phyloP scores from a whole-genome alignment of 2,797 vertebrate genomes.

The Falco berigora region DNA sequence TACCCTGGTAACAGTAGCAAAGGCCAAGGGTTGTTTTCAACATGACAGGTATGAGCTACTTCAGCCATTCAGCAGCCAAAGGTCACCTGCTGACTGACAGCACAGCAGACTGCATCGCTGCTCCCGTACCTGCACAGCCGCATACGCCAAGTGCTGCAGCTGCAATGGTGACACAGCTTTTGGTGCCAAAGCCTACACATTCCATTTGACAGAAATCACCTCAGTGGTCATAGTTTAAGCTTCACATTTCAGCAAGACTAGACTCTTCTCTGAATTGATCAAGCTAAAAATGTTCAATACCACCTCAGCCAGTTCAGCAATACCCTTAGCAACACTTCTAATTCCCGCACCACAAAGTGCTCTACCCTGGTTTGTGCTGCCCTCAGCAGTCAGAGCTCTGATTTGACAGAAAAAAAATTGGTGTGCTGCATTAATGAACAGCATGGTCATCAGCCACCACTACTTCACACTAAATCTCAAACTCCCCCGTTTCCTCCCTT shows the following conservation, averaged over 20 bases:
- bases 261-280: neutral
- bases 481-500: fast-evolving
- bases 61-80: conserved; percentile 13
- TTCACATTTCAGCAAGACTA: neutral
- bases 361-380: neutral
- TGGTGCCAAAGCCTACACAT: neutral
- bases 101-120: neutral
- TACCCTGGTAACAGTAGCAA: neutral
- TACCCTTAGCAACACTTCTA: neutral
- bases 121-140: neutral
- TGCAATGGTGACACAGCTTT: neutral
- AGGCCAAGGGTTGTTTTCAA: neutral
- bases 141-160: neutral
- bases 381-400: conserved; percentile 7
- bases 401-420: neutral
- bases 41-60: neutral
- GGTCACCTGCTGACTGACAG: neutral
- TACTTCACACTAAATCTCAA: neutral
- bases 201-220: neutral
- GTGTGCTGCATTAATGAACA: fast-evolving
- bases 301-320: neutral
- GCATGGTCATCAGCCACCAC: neutral
- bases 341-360: neutral
- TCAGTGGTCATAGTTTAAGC: neutral
- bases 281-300: neutral